Conservation (phyloP, 2,113 vertebrate species). For the Podarcis cretensis region DNA sequence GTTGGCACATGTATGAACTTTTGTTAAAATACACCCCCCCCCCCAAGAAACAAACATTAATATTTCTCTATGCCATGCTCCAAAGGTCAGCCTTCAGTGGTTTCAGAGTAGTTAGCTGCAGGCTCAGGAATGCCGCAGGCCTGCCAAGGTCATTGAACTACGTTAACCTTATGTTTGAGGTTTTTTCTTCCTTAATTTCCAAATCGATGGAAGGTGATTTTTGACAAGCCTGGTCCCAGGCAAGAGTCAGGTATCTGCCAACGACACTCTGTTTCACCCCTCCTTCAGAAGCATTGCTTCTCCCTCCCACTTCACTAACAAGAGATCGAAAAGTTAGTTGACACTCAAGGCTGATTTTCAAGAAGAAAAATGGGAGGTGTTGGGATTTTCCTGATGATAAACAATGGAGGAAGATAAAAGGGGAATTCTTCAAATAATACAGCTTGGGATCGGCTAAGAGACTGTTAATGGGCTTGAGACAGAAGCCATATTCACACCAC, state of each 20-base stretch:
- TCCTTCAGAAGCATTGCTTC: not conserved
- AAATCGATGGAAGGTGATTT: slow-evolving; percentile 65
- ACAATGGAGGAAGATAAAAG: not conserved
- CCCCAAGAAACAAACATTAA: slow-evolving; percentile 28
- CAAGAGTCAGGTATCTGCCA: slow-evolving; percentile 19
- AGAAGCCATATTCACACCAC: no score
- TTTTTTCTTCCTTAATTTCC: slow-evolving; percentile 48
- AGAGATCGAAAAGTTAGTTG: not conserved
- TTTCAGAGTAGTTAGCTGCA: slow-evolving; percentile 55
- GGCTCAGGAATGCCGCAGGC: no score
- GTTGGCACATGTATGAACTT: not conserved
- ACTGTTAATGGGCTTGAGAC: not conserved
- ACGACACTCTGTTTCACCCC: slow-evolving; percentile 48
- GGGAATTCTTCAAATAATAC: not conserved
- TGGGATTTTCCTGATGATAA: not conserved
- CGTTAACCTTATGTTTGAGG: not conserved
- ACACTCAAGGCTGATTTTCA: not conserved
- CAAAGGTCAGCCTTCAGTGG: slow-evolving; percentile 70
- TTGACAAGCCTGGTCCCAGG: slow-evolving; percentile 48
- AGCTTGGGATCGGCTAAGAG: not conserved
- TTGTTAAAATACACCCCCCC: not conserved
- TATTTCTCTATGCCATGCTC: slow-evolving; percentile 65
- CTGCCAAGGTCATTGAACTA: not conserved
- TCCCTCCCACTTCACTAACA: not conserved
- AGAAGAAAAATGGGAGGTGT: not conserved